A percentile compares a stretch with the other conserved stretches of the same genome.
These are phyloP conservation scores for Drosophila arizonae DNA, from an alignment of 1,140 invertebrate species.

Conservation along the genomic window DNA sequence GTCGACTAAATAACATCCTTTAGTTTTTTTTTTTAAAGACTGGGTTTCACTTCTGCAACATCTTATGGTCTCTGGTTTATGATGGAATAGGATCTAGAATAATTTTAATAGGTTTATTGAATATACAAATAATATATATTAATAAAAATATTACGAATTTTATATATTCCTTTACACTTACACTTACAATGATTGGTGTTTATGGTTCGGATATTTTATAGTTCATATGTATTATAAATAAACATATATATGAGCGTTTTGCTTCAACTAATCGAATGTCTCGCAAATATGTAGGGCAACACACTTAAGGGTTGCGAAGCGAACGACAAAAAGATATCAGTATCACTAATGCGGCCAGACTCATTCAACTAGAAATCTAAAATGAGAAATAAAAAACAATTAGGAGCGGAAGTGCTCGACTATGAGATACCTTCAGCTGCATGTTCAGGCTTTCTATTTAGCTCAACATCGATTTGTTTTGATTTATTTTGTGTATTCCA, in stretches of 20 bases:
- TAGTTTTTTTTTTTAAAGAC: background rate
- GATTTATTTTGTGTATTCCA: too few relatives aligned
- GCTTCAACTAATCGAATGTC: too few relatives aligned
- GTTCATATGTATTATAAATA: background rate
- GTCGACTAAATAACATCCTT: slow-evolving; percentile 16
- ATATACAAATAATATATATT: too few relatives aligned
- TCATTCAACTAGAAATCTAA: slow-evolving; percentile 48
- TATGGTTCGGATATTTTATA: too few relatives aligned
- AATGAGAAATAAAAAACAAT: slow-evolving; percentile 22
- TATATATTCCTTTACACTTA: too few relatives aligned
- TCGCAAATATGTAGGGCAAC: slow-evolving; percentile 5
- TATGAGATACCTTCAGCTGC: background rate
- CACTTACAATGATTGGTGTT: too few relatives aligned
- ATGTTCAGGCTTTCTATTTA: background rate
- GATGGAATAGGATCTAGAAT: too few relatives aligned
- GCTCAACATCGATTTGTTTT: too few relatives aligned
- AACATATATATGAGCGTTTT: background rate
- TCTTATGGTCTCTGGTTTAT: too few relatives aligned
- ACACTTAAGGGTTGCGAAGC: slow-evolving; percentile 56
- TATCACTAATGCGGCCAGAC: slow-evolving; percentile 51
- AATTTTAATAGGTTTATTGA: too few relatives aligned
- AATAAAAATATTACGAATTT: too few relatives aligned
- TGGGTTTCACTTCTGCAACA: too few relatives aligned
- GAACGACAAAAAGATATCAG: slow-evolving; percentile 25
- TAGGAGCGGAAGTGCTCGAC: background rate